Evolutionary conservation across 2,113 vertebrate species (phyloP).

Genomic region (Plecotus auritus): DNA sequence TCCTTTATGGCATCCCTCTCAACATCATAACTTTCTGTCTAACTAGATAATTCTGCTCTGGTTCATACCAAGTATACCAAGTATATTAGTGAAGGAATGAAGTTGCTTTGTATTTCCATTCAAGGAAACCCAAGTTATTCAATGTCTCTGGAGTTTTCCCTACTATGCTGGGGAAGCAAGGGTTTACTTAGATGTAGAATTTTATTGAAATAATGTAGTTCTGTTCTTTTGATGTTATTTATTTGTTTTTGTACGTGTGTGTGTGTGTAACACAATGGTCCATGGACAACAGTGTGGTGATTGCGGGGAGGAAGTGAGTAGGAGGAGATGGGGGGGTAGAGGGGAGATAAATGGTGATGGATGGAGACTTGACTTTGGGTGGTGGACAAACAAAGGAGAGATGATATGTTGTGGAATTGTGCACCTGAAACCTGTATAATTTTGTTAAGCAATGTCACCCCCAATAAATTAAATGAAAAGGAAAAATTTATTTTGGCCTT

Average conservation of each 20-base stretch:
- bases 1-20: background rate
- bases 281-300: too few species aligned
- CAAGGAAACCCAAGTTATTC: background rate
- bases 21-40: background rate
- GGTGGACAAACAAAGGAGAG: too few species aligned
- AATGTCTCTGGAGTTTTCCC: background rate
- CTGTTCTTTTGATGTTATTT: background rate
- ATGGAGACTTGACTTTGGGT: too few species aligned
- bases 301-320: too few species aligned
- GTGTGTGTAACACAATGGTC: background rate
- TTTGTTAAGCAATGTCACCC: too few species aligned
- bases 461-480: too few species aligned
- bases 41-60: background rate
- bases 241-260: background rate
- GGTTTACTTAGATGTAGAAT: background rate
- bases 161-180: background rate
- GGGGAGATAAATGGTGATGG: too few species aligned
- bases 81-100: background rate
- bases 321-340: too few species aligned
- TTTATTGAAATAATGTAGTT: background rate
- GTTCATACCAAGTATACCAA: background rate
- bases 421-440: too few species aligned
- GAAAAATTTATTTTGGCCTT: too few species aligned
- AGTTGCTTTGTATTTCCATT: background rate
- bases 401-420: too few species aligned